phyloP scores from a whole-genome alignment of 1,140 invertebrate species.

The Zaprionus africanus region DNA sequence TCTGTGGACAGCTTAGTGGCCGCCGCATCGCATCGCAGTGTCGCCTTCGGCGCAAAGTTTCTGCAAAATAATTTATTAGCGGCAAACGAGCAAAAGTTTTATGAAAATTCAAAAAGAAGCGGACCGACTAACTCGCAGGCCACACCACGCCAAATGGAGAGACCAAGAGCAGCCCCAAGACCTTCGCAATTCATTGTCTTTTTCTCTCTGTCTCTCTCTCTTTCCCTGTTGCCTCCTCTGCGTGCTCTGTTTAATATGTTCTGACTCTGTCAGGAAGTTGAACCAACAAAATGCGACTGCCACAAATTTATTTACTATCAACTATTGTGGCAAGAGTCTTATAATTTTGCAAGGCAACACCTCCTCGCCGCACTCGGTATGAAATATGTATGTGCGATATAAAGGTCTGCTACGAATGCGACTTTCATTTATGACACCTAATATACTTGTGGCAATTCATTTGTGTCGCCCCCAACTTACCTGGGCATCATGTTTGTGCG shows the following conservation, averaged over 20 bases:
- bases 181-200: slow-evolving; percentile 65
- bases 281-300: slow-evolving; percentile 22
- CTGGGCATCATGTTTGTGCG: neutral
- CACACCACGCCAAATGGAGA: neutral
- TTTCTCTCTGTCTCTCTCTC: slow-evolving; percentile 11
- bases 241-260: slow-evolving; percentile 70
- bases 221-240: neutral
- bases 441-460: neutral
- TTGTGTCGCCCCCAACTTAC: neutral
- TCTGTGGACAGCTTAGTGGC: slow-evolving; percentile 67
- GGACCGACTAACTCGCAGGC: slow-evolving; percentile 7
- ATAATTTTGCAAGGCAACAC: neutral
- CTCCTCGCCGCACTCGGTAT: neutral
- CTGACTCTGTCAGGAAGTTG: slow-evolving; percentile 63
- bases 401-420: neutral
- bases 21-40: slow-evolving; percentile 20
- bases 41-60: slow-evolving; percentile 51
- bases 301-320: slow-evolving; percentile 64
- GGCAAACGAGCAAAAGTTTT: slow-evolving; percentile 80
- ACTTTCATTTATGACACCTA: slow-evolving; percentile 6
- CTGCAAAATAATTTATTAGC: slow-evolving; percentile 78
- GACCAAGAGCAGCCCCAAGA: slow-evolving; percentile 19
- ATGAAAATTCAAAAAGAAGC: slow-evolving; percentile 67
- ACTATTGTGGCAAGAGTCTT: slow-evolving; percentile 12
- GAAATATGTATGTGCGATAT: slow-evolving; percentile 2